phyloP scores from a whole-genome alignment of 2,113 vertebrate genomes.

The Pithys albifrons region DNA sequence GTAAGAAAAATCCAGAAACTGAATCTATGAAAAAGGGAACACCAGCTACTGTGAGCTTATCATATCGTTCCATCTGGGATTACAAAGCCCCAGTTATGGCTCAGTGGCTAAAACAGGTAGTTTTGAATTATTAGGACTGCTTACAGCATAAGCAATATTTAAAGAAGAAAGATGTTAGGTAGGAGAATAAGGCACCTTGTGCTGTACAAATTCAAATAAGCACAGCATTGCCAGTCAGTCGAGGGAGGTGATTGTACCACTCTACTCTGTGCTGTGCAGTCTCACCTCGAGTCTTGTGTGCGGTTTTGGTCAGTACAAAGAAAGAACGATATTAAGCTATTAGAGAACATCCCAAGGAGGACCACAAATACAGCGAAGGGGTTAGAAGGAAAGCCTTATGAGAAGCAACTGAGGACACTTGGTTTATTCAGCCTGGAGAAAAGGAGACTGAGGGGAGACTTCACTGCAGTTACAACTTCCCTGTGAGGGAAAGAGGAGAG shows the following conservation, averaged over 20 bases:
- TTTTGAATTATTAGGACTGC: not conserved
- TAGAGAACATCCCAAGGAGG: not conserved
- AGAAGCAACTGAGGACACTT: not conserved
- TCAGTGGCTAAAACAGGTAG: not conserved
- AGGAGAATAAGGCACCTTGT: not conserved
- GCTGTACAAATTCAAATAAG: not conserved
- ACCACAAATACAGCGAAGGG: not conserved
- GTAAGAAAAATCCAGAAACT: not conserved
- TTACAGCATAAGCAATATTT: not conserved
- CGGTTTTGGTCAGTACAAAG: not conserved
- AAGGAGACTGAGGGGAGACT: not conserved
- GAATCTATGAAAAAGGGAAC: not conserved
- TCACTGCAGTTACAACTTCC: not conserved
- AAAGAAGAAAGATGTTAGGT: not conserved
- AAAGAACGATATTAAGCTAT: not conserved
- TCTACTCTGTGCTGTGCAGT: not conserved
- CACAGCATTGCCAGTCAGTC: not conserved
- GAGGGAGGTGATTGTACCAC: not conserved
- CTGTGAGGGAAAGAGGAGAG: not conserved
- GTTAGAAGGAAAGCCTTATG: not conserved
- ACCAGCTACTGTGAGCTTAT: not conserved
- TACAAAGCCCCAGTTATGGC: not conserved
- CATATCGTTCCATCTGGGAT: not conserved
- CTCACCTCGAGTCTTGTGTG: not conserved
- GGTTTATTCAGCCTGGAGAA: not conserved